Evolutionary conservation across 2,797 vertebrate genomes (phyloP), one percentile per base, ranked within the genome.

Genomic region (Pipistrellus pipistrellus): DNA sequence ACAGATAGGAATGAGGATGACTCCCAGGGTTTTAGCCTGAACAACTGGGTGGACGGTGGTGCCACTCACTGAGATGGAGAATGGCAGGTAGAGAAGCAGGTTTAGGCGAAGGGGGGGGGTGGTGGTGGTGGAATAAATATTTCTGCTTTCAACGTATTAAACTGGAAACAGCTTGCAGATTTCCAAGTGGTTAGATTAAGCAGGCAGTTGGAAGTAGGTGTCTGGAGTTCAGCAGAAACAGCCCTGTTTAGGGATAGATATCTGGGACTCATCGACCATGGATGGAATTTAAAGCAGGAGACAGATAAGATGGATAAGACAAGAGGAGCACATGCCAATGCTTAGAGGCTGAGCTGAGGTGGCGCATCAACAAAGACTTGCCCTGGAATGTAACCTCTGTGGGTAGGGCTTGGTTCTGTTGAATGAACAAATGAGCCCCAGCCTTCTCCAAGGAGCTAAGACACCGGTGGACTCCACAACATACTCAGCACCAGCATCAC

Each of bases 61-160:
- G 30, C 88, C 80, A 64, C 15, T 85, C 83, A 35, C 57, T 11
- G 83, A 27, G 62, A 51, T 8, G 80, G 68, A 87, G 75, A 44
- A 59, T 3, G 78, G 86, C 85, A 80, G 83, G 90, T 48, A 23
- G 90, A 93, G 89, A 90, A 93, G 96, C 96, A 80, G 93, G 96
- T 90, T 91, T 76, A 51, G 91, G 55, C 81, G 68, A 85, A 66
- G 44, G 48, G 69, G 15, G 5, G 48, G 48, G 51, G 51, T 35
- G 51, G 15, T 59, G 53, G 53, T 38, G 51, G 15, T 59, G 88
- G 83, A 91, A 68, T 10, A 12, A 7, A 21, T 11, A 38, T n/a
- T 76, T 78, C 53, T 86, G 68, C 88, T 82, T 91, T 35, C 80
- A 78, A 11, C 80, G 48, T 0, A 2, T 20, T 9, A 12, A 38